A percentile compares a stretch with the other conserved stretches of the same genome.
Conservation (phyloP, 2,113 vertebrate genomes). For the Lethenteron reissneri region DNA sequence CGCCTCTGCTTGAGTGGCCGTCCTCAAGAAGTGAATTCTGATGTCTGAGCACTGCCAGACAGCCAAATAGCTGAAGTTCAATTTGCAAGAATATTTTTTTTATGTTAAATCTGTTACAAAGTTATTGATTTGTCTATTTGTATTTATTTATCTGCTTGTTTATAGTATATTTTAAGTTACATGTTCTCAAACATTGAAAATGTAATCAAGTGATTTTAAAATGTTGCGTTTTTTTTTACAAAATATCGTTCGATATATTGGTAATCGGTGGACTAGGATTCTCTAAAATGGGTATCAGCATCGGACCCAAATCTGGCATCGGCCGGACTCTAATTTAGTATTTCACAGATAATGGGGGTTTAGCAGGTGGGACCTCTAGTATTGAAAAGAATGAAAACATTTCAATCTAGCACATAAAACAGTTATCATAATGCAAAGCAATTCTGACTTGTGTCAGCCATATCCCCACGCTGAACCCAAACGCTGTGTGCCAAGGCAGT, state of each 20-base stretch:
- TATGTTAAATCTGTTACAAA: not conserved
- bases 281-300: not conserved
- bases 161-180: not conserved
- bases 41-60: conserved; percentile 1
- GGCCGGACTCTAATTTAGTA: not conserved
- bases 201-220: not conserved
- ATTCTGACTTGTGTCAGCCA: too few species aligned
- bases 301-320: conserved; percentile 1
- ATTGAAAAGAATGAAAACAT: too few species aligned
- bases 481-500: too few species aligned
- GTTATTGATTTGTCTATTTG: not conserved
- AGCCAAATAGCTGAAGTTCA: not conserved
- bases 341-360: too few species aligned
- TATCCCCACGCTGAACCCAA: too few species aligned
- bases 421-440: too few species aligned
- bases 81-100: conserved; percentile 4
- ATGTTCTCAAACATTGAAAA: not conserved
- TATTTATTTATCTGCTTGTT: not conserved
- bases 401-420: too few species aligned
- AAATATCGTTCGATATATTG: not conserved
- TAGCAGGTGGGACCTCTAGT: too few species aligned
- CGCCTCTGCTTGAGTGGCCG: not conserved
- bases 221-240: conserved; percentile 1
- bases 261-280: conserved; percentile 1
- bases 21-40: not conserved